A percentile compares a stretch with the other conserved stretches of the same genome.
Conservation (phyloP, 2,888 invertebrate genomes). For the Leucophenga montana region DNA sequence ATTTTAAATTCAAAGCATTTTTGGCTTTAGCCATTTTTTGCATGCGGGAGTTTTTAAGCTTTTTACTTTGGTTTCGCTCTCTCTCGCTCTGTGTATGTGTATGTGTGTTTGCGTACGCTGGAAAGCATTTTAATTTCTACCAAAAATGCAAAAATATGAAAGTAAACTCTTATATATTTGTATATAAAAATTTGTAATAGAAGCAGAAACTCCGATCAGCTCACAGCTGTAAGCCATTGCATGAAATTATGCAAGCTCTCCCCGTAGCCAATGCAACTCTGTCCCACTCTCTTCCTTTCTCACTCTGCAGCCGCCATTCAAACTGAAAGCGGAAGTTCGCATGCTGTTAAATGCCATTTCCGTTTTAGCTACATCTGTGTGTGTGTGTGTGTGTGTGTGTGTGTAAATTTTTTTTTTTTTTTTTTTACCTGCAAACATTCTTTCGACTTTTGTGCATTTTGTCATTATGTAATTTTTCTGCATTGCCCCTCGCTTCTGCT, state of each 20-base stretch:
- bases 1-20: conserved; percentile 67
- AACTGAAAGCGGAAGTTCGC: conserved; percentile 33
- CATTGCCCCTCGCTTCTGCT: too few species aligned
- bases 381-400: conserved; percentile 3
- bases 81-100: too few species aligned
- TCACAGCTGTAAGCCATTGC: conserved; percentile 27
- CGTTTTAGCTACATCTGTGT: conserved; percentile 29
- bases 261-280: background rate
- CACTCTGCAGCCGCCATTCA: too few species aligned
- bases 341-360: conserved; percentile 56
- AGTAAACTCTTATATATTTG: conserved; percentile 48
- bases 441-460: background rate
- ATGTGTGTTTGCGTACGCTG: conserved; percentile 11
- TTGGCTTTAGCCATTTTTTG: conserved; percentile 32
- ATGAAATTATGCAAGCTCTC: conserved; percentile 4
- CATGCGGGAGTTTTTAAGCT: conserved; percentile 53
- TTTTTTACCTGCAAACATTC: conserved; percentile 21
- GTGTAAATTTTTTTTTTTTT: conserved; percentile 9
- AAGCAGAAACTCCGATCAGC: conserved; percentile 6
- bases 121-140: conserved; percentile 60
- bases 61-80: background rate
- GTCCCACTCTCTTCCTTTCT: too few species aligned
- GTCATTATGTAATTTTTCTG: conserved; percentile 44
- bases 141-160: conserved; percentile 66
- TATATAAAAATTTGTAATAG: conserved; percentile 23